Base-by-base conservation (phyloP, 2,113 vertebrate genomes). In the Chaenocephalus aceratus region DNA sequence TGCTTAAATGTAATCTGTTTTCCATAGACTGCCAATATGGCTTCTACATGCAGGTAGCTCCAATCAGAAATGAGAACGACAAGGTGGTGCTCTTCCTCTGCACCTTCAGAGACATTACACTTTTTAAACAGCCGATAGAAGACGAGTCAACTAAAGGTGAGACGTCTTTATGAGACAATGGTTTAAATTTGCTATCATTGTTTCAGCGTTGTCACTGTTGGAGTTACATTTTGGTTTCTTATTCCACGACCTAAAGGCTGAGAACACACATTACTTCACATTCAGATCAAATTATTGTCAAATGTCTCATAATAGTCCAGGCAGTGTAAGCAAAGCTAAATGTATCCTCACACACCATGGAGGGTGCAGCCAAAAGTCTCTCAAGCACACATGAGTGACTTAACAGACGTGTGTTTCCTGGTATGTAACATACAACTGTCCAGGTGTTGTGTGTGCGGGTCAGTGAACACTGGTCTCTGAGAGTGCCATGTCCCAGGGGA, bases 21-120 rank as follows among this genome's bases (percentile, higher is more conserved):
- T 73, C 89, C 14, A 26, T 92, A 99, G 97, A 94, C 97, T 96
- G 21, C 98, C 98, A 0, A 97, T 99, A 91, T 99, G 98, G 98
- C 98, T 99, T 99, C 85, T 99, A 99, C 91, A 99, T 99, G 98
- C 98, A 99, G 94, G 96, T 99, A 53, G 98, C 98, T 52, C 98
- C 98, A 0, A 99, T 99, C 94, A 96, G 97, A 93, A 99, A 99
- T 66, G 98, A 99, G 79, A 97, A 99, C 0, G 96, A 99, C 92
- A 99, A 99, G 84, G 98, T 99, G 92, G 98, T 99, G 89, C 97
- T 99, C 85, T 99, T 99, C 92, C 94, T 99, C 88, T 99, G 98
- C 86, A 99, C 98, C 80, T 99, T 99, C 92, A 98, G 98, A 93
- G 98, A 99, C 92, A 99, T 99, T 77, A 99, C 98, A 0, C 95